These are phyloP conservation scores for Clarias magur DNA, from an alignment of 2,113 vertebrate species.

Conservation along the genomic window DNA sequence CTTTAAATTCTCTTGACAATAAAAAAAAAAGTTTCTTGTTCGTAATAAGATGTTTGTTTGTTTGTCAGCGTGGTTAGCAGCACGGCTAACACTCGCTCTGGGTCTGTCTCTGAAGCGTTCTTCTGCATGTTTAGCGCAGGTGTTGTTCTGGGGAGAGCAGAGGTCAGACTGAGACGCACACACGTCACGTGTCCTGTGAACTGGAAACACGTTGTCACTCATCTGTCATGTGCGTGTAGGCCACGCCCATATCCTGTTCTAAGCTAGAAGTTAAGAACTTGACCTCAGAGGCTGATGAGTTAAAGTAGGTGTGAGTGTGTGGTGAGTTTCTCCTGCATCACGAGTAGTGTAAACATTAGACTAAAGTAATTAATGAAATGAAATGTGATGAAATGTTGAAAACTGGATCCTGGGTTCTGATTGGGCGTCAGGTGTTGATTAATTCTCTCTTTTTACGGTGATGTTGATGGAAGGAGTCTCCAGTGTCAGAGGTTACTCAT, in stretches of 20 bases:
- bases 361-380: too few species aligned
- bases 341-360: background rate
- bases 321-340: background rate
- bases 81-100: background rate
- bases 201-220: background rate
- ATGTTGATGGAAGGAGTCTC: background rate
- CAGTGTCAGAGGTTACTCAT: background rate
- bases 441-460: background rate
- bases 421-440: background rate
- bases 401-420: background rate
- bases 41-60: background rate
- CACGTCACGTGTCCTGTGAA: background rate
- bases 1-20: background rate
- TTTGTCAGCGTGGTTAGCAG: background rate
- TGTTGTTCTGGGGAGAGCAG: background rate
- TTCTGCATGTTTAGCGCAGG: background rate
- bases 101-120: background rate
- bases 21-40: background rate
- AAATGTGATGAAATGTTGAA: too few species aligned
- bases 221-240: background rate
- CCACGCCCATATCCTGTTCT: background rate
- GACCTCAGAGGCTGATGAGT: background rate
- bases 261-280: background rate
- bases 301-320: too few species aligned
- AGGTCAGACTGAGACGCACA: background rate